These are phyloP conservation scores for Choristoneura fumiferana DNA, from an alignment of 1,140 invertebrate species.

Conservation along the genomic window DNA sequence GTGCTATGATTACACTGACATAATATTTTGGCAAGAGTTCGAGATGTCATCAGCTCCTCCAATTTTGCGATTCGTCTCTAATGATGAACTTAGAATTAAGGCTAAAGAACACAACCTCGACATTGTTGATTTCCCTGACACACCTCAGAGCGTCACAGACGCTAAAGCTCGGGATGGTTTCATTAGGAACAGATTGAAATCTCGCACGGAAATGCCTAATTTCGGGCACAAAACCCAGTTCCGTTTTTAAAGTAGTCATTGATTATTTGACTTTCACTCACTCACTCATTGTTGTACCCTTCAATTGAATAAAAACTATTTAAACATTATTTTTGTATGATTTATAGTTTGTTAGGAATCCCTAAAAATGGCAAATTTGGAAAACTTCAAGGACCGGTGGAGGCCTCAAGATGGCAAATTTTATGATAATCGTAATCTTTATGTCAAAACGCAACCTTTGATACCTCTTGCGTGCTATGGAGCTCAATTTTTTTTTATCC, in stretches of 20 bases:
- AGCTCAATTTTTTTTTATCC: neutral
- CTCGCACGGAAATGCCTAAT: conserved; percentile 17
- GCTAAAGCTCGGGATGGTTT: conserved; percentile 19
- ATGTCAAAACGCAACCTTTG: neutral
- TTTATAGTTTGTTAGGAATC: neutral
- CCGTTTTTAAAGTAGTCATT: neutral
- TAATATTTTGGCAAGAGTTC: conserved; percentile 28
- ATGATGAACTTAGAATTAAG: conserved; percentile 19
- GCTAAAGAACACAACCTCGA: neutral
- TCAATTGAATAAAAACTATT: neutral
- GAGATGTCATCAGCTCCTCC: conserved; percentile 23
- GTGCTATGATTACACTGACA: conserved; percentile 24
- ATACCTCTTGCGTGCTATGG: neutral
- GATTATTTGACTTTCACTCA: neutral
- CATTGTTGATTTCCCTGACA: conserved; percentile 18
- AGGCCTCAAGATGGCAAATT: neutral
- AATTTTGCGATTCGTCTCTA: neutral
- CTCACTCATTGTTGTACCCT: neutral
- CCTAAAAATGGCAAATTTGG: neutral
- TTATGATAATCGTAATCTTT: neutral
- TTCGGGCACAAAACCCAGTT: conserved; percentile 2
- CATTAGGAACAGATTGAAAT: conserved; percentile 19
- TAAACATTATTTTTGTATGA: neutral
- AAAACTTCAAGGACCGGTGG: neutral
- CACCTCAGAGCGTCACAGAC: conserved; percentile 18